phyloP scores from a whole-genome alignment of 2,113 vertebrate species.

The Pteropus alecto region DNA sequence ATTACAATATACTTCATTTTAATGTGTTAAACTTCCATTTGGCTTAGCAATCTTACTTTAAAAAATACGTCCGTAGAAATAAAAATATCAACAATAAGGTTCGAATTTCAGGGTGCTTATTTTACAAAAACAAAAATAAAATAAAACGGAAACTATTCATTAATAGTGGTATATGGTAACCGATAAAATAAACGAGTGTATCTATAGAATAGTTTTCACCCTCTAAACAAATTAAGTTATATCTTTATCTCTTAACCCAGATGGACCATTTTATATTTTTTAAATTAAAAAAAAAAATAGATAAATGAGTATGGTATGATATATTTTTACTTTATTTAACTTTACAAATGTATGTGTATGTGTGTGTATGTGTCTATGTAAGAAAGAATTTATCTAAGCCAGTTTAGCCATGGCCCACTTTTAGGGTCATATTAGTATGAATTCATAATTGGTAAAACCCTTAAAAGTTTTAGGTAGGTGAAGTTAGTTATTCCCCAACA shows the following conservation, averaged over 20 bases:
- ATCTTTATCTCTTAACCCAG: neutral
- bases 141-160: neutral
- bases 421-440: neutral
- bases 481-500: neutral
- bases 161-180: neutral
- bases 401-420: neutral
- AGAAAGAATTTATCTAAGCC: neutral
- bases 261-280: neutral
- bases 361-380: neutral
- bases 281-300: neutral
- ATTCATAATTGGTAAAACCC: neutral
- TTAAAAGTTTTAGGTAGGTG: neutral
- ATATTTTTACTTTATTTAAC: neutral
- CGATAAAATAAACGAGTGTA: neutral
- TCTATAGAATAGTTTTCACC: neutral
- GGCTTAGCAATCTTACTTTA: neutral
- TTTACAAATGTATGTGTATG: neutral
- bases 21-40: neutral
- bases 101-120: neutral
- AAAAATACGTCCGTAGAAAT: neutral
- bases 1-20: slow-evolving; percentile 10
- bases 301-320: neutral
- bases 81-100: slow-evolving; percentile 9
- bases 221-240: neutral
- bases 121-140: slow-evolving; percentile 4